Percentiles rank a stretch among this genome's conserved stretches.
phyloP scores from a whole-genome alignment of 2,888 invertebrate genomes.

The Scaptomyza caliginosa region DNA sequence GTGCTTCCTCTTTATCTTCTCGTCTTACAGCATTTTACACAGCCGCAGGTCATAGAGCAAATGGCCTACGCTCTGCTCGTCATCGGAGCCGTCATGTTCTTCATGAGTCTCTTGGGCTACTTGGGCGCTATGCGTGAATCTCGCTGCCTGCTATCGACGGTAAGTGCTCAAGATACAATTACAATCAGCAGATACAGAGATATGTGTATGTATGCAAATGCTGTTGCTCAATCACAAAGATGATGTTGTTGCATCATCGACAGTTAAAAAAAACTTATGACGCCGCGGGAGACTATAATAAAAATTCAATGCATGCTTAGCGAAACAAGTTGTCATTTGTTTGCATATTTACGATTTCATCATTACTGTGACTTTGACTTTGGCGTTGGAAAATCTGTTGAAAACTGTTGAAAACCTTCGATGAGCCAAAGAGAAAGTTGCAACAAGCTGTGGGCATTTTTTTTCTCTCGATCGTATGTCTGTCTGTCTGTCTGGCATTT shows the following conservation, averaged over 20 bases:
- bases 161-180: slow-evolving; percentile 84
- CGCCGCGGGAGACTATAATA: slow-evolving; percentile 15
- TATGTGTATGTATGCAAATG: slow-evolving; percentile 2
- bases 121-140: slow-evolving; percentile 89
- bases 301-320: slow-evolving; percentile 33
- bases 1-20: neutral
- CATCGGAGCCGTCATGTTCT: slow-evolving; percentile 88
- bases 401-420: slow-evolving; percentile 21
- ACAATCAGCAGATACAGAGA: slow-evolving; percentile 12
- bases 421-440: slow-evolving; percentile 56
- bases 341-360: slow-evolving; percentile 43
- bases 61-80: slow-evolving; percentile 88
- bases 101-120: slow-evolving; percentile 90
- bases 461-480: slow-evolving; percentile 8
- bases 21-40: slow-evolving; percentile 85
- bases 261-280: slow-evolving; percentile 21
- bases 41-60: slow-evolving; percentile 87
- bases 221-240: slow-evolving; percentile 19
- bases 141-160: slow-evolving; percentile 88
- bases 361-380: slow-evolving; percentile 52
- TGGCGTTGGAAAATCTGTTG: slow-evolving; percentile 39
- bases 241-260: slow-evolving; percentile 38
- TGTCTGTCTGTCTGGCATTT: slow-evolving; percentile 41
- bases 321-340: slow-evolving; percentile 11
- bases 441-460: slow-evolving; percentile 26